Evolutionary conservation across 2,888 invertebrate species (phyloP), one percentile per base, ranked within the genome.

Genomic region (Trichogramma dendrolimi): DNA sequence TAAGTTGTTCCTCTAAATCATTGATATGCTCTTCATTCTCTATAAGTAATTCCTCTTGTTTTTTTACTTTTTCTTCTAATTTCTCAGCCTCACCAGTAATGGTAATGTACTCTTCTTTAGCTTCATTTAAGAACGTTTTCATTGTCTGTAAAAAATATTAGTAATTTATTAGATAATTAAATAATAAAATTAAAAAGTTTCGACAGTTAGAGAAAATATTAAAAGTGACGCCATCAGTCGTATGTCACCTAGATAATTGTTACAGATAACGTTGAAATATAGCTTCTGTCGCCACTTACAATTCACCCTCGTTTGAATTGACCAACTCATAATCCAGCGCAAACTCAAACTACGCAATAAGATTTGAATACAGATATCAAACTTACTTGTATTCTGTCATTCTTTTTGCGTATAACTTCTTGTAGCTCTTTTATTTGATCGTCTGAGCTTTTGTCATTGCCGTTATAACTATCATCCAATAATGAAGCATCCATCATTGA

Each of bases 21-120:
- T 58, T 64, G 27, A 75, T 70, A 8, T 62, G 67, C 42, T 78
- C 77, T 1, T 60, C 60, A 42, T 69, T 68, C 50, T 72, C 72
- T 5, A 69, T 53, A 10, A 75, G 43, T 4, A 65, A 11, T 58
- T 71, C 67, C 14, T 73, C 69, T 58, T 72, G 69, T 2, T 70
- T 64, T 44, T 72, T 71, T 27, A 76, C 43, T 11, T 65, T 60
- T 47, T 65, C 61, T 41, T 73, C 68, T 56, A 71, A 68, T 38
- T 70, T 60, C 27, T 60, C 58, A 38, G 70, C 67, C 42, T 74
- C 68, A 8, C 67, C 61, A 0, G 69, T 72, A 38, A 75, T 71
- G 1, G 57, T 52, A 43, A 78, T 72, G 40, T 73, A 78, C n/a
- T 79, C 79, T 40, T 74, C 68, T 61, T 78, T 77, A 0, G 79